Percentiles rank a stretch among this genome's conserved stretches.
Conservation (phyloP, 1,140 invertebrate genomes). For the Megalonaias nervosa region DNA sequence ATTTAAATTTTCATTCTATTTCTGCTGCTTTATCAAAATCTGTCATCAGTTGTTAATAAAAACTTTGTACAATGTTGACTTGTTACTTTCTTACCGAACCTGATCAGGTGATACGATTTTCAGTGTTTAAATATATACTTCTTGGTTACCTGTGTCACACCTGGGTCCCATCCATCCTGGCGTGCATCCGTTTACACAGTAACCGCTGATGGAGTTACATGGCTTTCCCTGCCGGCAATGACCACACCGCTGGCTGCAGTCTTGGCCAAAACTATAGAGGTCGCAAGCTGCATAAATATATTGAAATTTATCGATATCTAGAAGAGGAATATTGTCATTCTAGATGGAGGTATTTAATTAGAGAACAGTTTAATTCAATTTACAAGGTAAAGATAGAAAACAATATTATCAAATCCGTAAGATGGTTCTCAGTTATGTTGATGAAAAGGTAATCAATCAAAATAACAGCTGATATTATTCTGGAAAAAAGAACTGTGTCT, state of each 20-base stretch:
- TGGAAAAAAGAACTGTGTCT: too few species aligned
- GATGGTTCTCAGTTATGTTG: not conserved
- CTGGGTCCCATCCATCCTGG: conserved; percentile 41
- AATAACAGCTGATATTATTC: not conserved
- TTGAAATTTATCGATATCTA: not conserved
- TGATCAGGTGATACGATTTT: not conserved
- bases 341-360: not conserved
- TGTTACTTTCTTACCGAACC: not conserved
- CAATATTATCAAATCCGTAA: not conserved
- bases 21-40: not conserved
- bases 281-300: conserved; percentile 43
- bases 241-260: conserved; percentile 41
- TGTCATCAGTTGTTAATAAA: not conserved
- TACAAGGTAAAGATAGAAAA: not conserved
- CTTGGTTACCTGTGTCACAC: conserved; percentile 45
- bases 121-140: not conserved
- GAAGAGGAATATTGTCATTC: not conserved
- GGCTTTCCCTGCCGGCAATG: conserved; percentile 42
- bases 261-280: conserved; percentile 39
- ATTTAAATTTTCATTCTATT: not conserved
- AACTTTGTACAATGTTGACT: not conserved
- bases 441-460: not conserved
- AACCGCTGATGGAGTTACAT: conserved; percentile 48
- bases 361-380: not conserved
- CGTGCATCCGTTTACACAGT: conserved; percentile 46